These are phyloP conservation scores for Macropus fuliginosus DNA, from an alignment of 2,797 vertebrate genomes.

Conservation along the genomic window DNA sequence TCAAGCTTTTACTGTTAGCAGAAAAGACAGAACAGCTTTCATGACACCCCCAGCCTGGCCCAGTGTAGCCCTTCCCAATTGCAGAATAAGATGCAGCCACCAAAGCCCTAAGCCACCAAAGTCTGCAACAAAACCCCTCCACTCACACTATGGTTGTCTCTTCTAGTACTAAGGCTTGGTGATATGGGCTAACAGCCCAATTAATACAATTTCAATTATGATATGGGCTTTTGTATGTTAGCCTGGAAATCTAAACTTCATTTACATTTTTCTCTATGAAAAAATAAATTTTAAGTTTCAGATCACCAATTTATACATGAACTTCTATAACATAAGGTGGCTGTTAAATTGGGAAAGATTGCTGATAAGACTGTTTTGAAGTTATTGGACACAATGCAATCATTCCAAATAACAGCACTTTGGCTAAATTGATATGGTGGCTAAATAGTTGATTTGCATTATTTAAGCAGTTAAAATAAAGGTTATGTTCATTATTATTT, in stretches of 20 bases:
- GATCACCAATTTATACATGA: not conserved
- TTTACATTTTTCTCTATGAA: not conserved
- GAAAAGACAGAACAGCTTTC: not conserved
- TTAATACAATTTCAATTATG: not conserved
- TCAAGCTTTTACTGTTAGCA: not conserved
- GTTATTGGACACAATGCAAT: not conserved
- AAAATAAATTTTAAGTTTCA: not conserved
- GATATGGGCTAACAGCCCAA: not conserved
- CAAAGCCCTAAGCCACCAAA: not conserved
- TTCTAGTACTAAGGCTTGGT: not conserved
- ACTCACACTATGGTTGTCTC: not conserved
- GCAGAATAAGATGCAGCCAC: not conserved
- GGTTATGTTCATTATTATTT: not conserved
- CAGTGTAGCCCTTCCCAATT: not conserved
- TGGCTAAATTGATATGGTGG: not conserved
- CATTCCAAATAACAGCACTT: not conserved
- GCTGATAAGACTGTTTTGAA: not conserved
- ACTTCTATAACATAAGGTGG: not conserved
- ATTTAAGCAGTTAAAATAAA: not conserved
- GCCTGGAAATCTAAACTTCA: not conserved
- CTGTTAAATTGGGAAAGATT: not conserved
- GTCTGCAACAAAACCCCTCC: not conserved
- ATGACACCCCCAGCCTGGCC: not conserved
- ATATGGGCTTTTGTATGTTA: not conserved
- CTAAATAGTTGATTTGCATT: not conserved